phyloP scores from a whole-genome alignment of 2,113 vertebrate species.

The Motacilla alba region DNA sequence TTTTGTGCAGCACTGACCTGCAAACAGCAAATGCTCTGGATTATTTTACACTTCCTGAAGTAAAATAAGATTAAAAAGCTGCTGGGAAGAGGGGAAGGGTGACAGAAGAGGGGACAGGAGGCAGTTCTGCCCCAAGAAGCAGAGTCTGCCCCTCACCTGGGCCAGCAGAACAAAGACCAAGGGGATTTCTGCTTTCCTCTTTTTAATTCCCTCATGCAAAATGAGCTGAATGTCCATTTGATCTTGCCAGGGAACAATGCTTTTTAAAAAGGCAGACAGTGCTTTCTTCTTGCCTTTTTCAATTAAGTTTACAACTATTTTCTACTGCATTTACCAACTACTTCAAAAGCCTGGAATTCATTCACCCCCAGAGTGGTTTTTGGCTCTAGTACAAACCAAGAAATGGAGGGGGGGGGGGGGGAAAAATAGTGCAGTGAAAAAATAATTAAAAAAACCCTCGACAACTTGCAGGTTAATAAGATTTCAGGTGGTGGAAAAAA shows the following conservation, averaged over 20 bases:
- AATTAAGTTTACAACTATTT: conserved; percentile 35
- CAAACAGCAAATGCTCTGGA: background rate
- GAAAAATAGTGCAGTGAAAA: background rate
- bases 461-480: conserved; percentile 20
- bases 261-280: background rate
- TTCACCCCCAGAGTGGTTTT: background rate
- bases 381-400: background rate
- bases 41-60: background rate
- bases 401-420: background rate
- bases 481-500: conserved; percentile 9
- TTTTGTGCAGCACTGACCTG: background rate
- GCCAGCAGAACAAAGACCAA: background rate
- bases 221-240: background rate
- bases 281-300: conserved; percentile 40
- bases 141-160: background rate
- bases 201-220: background rate
- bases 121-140: background rate
- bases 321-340: background rate
- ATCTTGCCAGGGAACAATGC: background rate
- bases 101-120: background rate
- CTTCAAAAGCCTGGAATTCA: conserved; percentile 24
- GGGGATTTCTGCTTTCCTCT: background rate
- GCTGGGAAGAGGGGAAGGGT: background rate
- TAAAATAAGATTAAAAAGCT: background rate
- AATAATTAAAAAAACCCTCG: background rate